phyloP scores from a whole-genome alignment of 2,888 invertebrate species.

The Pachydiplax longipennis region DNA sequence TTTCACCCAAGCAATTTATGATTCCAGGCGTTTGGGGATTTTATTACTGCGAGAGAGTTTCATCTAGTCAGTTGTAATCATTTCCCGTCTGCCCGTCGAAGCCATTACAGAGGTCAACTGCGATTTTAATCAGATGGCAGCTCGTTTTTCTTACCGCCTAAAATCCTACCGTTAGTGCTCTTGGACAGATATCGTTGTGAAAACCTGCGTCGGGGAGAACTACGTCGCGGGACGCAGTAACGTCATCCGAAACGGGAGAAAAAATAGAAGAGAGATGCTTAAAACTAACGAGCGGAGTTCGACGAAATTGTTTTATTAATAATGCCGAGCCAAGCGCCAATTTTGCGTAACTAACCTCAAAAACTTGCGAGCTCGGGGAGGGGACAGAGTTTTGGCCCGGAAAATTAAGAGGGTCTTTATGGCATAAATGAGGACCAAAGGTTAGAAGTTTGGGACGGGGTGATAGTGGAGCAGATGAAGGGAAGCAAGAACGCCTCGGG shows the following conservation, averaged over 20 bases:
- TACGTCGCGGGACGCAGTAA: too few species aligned
- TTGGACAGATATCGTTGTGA: not conserved
- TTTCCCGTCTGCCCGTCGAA: not conserved
- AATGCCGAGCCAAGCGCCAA: not conserved
- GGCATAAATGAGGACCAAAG: not conserved
- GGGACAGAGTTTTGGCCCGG: not conserved
- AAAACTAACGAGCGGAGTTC: too few species aligned
- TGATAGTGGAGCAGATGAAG: not conserved
- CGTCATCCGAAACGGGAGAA: too few species aligned
- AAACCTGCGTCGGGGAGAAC: too few species aligned
- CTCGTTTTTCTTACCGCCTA: not conserved
- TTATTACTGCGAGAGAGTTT: constrained; percentile 12
- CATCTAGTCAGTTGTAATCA: not conserved
- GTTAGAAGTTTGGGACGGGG: not conserved
- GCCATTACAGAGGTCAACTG: not conserved
- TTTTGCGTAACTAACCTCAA: not conserved
- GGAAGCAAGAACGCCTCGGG: not conserved
- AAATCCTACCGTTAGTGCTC: not conserved
- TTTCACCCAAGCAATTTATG: constrained; percentile 46
- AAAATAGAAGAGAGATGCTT: too few species aligned
- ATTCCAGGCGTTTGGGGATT: constrained; percentile 1
- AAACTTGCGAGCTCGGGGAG: not conserved
- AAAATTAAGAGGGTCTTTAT: not conserved
- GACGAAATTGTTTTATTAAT: too few species aligned
- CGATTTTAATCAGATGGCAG: not conserved